phyloP scores from a whole-genome alignment of 2,888 invertebrate species.

The Boloria selene region DNA sequence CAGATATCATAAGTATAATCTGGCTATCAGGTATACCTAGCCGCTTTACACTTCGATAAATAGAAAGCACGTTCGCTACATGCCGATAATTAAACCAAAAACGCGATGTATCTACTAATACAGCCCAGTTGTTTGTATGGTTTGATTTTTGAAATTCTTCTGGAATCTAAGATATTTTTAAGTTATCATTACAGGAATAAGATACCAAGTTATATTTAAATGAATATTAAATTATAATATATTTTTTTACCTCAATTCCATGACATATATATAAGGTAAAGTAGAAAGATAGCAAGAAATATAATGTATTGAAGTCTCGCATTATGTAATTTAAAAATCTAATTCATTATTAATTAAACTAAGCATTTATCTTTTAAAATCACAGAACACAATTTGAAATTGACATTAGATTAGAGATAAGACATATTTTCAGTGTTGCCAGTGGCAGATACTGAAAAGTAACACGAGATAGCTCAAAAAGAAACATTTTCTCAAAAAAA shows the following conservation, averaged over 20 bases:
- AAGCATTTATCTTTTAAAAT: too few species aligned
- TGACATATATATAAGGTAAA: too few species aligned
- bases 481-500: too few species aligned
- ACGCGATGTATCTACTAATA: constrained; percentile 98
- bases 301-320: too few species aligned
- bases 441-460: too few species aligned
- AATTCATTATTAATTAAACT: too few species aligned
- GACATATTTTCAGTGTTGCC: too few species aligned
- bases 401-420: too few species aligned
- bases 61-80: constrained; percentile 98
- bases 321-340: too few species aligned
- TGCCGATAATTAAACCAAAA: constrained; percentile 99
- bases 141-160: constrained; percentile 83
- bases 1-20: constrained; percentile 99
- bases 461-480: too few species aligned
- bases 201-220: background rate
- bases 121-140: constrained; percentile 99
- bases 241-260: constrained; percentile 27
- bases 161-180: constrained; percentile 62
- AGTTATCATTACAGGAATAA: background rate
- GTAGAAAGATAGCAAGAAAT: too few species aligned
- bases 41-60: constrained; percentile 98
- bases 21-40: constrained; percentile 99
- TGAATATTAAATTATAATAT: background rate
- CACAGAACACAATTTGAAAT: too few species aligned